Conservation (phyloP, 2,888 invertebrate genomes). For the Rhogogaster chlorosoma region DNA sequence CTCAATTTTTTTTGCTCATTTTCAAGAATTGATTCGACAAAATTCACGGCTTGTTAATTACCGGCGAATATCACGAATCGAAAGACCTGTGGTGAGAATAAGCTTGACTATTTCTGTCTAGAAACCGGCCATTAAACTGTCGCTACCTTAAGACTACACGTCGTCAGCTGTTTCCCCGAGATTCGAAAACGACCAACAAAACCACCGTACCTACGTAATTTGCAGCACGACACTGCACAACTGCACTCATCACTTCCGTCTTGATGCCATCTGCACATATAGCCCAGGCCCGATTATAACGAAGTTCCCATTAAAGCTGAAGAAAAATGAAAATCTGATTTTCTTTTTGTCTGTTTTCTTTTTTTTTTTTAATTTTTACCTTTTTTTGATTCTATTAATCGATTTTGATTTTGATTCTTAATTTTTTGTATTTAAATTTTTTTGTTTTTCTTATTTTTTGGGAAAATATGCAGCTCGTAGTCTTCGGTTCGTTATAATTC, state of each 20-base stretch:
- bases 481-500: background rate
- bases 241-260: background rate
- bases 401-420: no score
- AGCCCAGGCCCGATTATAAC: background rate
- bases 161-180: constrained; percentile 38
- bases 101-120: constrained; percentile 38
- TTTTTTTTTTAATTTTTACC: background rate
- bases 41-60: background rate
- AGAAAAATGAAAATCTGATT: background rate
- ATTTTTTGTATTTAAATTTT: no score
- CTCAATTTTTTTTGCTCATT: background rate
- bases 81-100: background rate
- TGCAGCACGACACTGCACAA: background rate
- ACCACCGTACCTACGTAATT: background rate
- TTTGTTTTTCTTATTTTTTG: background rate
- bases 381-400: background rate
- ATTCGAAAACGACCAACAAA: constrained; percentile 3
- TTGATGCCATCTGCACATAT: background rate
- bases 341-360: background rate
- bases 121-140: constrained; percentile 26
- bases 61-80: background rate
- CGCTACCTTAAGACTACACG: constrained; percentile 36
- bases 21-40: background rate
- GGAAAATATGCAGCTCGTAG: background rate
- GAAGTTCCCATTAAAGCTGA: background rate